Evolutionary conservation across 2,888 invertebrate species (phyloP).

Genomic region (Nemurella pictetii): DNA sequence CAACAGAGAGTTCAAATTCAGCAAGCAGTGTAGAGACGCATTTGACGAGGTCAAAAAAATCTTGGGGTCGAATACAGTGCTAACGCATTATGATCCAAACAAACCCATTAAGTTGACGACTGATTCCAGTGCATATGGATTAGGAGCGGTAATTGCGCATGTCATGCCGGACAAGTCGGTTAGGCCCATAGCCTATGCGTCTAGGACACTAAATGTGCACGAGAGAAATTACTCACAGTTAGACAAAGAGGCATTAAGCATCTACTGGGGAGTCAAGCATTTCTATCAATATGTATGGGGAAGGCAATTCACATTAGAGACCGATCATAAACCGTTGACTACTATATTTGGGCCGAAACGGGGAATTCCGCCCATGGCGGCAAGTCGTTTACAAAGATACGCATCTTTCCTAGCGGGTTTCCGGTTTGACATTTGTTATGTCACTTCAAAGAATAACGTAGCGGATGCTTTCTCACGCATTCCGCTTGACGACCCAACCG

Average conservation of each 20-base stretch:
- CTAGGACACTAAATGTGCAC: conserved; percentile 46
- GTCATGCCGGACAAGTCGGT: conserved; percentile 46
- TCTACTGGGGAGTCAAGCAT: conserved; percentile 50
- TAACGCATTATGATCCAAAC: too few relatives aligned
- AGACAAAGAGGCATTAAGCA: conserved; percentile 47
- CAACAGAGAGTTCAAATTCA: too few relatives aligned
- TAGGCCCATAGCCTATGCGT: conserved; percentile 47
- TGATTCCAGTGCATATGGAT: too few relatives aligned
- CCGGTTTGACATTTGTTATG: background rate
- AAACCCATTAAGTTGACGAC: too few relatives aligned
- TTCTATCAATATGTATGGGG: conserved; percentile 52
- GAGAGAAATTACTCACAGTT: too few relatives aligned
- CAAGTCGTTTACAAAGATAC: background rate
- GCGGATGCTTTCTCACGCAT: too few relatives aligned
- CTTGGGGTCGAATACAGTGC: too few relatives aligned
- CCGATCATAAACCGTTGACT: conserved; percentile 43
- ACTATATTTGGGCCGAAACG: conserved; percentile 43
- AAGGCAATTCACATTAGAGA: conserved; percentile 41
- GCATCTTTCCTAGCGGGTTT: background rate
- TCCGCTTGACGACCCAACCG: background rate
- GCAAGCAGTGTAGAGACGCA: too few relatives aligned
- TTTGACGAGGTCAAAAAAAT: too few relatives aligned
- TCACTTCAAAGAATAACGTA: background rate
- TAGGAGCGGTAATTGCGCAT: too few relatives aligned
- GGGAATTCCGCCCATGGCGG: conserved; percentile 33